Percentiles rank a stretch among this genome's conserved stretches.
phyloP scores from a whole-genome alignment of 2,113 vertebrate species.

The Corynorhinus townsendii region DNA sequence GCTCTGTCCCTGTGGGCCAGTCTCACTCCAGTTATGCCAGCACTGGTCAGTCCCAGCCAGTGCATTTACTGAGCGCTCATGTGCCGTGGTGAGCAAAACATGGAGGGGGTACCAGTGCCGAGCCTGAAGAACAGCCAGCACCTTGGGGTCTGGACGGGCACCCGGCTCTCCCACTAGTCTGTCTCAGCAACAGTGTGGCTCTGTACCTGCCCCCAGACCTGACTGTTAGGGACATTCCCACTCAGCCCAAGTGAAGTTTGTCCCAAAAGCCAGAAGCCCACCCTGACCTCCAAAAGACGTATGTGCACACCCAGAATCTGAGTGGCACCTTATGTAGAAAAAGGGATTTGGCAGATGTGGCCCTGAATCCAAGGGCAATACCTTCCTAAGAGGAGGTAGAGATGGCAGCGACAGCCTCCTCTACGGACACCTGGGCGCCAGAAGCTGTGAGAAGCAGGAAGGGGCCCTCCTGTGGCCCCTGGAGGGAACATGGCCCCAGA shows the following conservation, averaged over 20 bases:
- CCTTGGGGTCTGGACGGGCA: neutral
- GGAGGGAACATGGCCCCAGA: neutral
- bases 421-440: neutral
- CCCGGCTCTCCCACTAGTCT: neutral
- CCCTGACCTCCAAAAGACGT: neutral
- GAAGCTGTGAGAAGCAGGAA: neutral
- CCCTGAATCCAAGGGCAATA: no score
- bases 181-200: neutral
- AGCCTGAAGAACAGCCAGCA: neutral
- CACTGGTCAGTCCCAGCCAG: neutral
- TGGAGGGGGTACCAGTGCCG: neutral
- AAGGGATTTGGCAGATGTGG: neutral
- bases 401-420: fast-evolving
- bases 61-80: neutral
- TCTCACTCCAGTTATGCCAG: neutral
- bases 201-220: neutral
- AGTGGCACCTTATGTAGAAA: neutral
- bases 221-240: neutral
- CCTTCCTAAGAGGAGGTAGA: neutral
- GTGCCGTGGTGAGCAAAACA: neutral
- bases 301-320: neutral
- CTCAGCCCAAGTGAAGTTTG: neutral
- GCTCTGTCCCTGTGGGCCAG: neutral
- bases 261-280: neutral
- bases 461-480: neutral